A percentile compares a stretch with the other conserved stretches of the same genome.
Evolutionary conservation across 1,140 invertebrate genomes (phyloP).

Genomic region (Neomicropteryx cornuta): DNA sequence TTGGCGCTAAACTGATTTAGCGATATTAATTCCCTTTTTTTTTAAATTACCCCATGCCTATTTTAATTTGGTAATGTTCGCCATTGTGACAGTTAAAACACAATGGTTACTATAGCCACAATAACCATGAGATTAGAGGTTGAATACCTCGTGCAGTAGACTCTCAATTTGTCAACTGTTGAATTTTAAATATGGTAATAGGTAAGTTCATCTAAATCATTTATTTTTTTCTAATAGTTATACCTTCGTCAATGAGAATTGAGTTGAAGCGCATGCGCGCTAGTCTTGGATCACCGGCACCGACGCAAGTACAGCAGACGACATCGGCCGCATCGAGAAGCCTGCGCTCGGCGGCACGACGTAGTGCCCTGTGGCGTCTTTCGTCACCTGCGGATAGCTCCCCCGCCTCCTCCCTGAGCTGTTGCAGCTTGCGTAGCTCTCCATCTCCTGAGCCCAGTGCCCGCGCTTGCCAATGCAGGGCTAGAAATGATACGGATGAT

Average conservation of each 20-base stretch:
- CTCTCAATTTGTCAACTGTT: no score
- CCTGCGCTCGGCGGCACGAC: conserved; percentile 86
- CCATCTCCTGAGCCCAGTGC: conserved; percentile 77
- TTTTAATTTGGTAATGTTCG: no score
- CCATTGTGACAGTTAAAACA: no score
- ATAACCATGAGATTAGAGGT: no score
- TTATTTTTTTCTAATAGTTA: no score
- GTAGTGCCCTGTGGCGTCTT: conserved; percentile 84
- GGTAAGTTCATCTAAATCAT: no score
- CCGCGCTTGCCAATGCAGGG: conserved; percentile 94
- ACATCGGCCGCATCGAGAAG: conserved; percentile 94
- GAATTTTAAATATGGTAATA: no score
- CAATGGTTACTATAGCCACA: no score
- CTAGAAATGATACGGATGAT: conserved; percentile 93
- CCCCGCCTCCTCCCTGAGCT: conserved; percentile 94
- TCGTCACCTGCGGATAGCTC: conserved; percentile 91
- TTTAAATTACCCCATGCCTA: no score
- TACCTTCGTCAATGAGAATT: conserved; percentile 96
- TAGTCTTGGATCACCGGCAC: conserved; percentile 90
- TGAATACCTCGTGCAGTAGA: no score
- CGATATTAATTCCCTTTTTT: no score
- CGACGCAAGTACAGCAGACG: conserved; percentile 98
- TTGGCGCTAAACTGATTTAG: no score
- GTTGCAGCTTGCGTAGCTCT: conserved; percentile 91
- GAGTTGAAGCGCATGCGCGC: conserved; percentile 90